Evolutionary conservation across 1,140 invertebrate species (phyloP).

Genomic region (Olivierus martensii): DNA sequence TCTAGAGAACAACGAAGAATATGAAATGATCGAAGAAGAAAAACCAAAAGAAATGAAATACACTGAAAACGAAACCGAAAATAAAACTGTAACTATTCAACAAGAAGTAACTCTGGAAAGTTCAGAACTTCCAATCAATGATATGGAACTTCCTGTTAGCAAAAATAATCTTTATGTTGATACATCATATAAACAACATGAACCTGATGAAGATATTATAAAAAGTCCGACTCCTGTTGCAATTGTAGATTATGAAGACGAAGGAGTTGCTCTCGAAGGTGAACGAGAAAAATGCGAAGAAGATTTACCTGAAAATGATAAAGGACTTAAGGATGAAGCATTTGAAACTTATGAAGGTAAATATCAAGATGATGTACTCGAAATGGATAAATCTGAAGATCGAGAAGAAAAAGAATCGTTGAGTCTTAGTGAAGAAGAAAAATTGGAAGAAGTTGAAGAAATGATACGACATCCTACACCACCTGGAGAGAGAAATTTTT

Average conservation of each 20-base stretch:
- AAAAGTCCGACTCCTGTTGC: constrained; percentile 14
- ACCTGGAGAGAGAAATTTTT: constrained; percentile 9
- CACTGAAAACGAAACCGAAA: neutral
- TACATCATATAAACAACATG: neutral
- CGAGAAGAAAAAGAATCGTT: neutral
- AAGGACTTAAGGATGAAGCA: no score
- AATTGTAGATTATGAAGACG: constrained; percentile 8
- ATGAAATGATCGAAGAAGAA: neutral
- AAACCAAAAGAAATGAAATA: neutral
- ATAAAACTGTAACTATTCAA: neutral
- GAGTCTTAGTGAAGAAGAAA: constrained; percentile 11
- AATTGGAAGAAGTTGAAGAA: constrained; percentile 10
- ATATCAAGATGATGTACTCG: no score
- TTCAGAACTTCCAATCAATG: neutral
- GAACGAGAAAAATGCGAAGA: no score
- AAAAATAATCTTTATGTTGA: neutral
- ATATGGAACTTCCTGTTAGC: neutral
- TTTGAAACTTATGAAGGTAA: no score
- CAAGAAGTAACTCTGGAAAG: neutral
- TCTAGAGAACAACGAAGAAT: no score
- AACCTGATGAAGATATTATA: constrained; percentile 8
- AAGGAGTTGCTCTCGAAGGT: neutral
- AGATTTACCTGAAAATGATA: no score
- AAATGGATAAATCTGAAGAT: no score
- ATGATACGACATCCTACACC: constrained; percentile 17